A percentile compares a stretch with the other conserved stretches of the same genome.
These are phyloP conservation scores for Muscina levida DNA, from an alignment of 2,888 invertebrate species.

Conservation along the genomic window DNA sequence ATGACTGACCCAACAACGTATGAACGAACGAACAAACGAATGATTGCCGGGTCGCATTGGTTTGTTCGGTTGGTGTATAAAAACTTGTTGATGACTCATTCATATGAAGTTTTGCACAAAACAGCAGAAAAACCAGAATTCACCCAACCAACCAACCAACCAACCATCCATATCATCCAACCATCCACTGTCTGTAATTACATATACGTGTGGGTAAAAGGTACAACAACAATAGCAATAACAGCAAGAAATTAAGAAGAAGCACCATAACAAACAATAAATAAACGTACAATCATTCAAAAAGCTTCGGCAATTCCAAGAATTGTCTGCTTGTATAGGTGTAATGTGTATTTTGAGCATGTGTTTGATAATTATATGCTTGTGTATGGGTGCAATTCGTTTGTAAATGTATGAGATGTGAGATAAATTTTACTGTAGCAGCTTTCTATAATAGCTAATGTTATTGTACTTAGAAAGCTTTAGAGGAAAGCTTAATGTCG, in stretches of 20 bases:
- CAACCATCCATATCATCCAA: background rate
- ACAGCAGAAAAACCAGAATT: background rate
- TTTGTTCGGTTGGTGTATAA: constrained; percentile 1
- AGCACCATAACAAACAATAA: background rate
- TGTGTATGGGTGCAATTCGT: background rate
- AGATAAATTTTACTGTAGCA: too few species aligned
- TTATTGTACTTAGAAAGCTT: too few species aligned
- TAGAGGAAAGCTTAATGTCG: too few species aligned
- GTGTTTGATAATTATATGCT: background rate
- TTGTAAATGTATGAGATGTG: too few species aligned
- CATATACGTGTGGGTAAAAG: too few species aligned
- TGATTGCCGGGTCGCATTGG: background rate
- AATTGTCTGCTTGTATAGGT: constrained; percentile 45
- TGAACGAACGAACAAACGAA: background rate
- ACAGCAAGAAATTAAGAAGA: background rate
- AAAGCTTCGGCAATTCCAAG: constrained; percentile 62
- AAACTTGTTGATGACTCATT: constrained; percentile 65
- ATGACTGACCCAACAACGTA: background rate
- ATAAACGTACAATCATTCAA: background rate
- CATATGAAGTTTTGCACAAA: constrained; percentile 20
- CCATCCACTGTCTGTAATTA: too few species aligned
- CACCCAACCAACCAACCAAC: background rate
- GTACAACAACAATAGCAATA: constrained; percentile 18
- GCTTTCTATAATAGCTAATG: constrained; percentile 7
- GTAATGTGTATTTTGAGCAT: constrained; percentile 17